A percentile compares a stretch with the other conserved stretches of the same genome.
phyloP scores from a whole-genome alignment of 2,797 vertebrate species.

The Lycodopsis pacificus region DNA sequence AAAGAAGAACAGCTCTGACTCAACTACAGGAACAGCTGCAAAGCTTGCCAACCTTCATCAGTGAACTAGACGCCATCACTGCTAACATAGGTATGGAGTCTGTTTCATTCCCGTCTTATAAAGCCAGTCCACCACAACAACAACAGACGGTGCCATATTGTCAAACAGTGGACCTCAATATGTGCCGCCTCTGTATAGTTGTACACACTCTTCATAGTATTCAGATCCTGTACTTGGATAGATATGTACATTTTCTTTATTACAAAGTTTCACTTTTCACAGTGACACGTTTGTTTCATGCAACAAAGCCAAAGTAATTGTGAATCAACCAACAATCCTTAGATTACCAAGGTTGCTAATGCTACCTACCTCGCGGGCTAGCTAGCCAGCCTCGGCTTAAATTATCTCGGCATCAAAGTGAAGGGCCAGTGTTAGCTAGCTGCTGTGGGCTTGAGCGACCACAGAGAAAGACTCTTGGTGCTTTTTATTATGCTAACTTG shows the following conservation, averaged over 20 bases:
- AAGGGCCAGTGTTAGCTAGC: no score
- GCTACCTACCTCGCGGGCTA: no score
- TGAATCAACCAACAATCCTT: no score
- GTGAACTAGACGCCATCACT: slow-evolving; percentile 89
- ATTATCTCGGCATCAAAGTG: no score
- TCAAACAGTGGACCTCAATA: neutral
- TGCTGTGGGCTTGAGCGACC: no score
- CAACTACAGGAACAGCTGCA: slow-evolving; percentile 92
- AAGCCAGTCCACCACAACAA: neutral
- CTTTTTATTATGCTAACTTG: neutral
- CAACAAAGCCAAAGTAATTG: no score
- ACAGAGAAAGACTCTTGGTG: neutral
- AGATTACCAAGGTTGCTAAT: no score
- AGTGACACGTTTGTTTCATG: no score
- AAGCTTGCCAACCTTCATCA: slow-evolving; percentile 87
- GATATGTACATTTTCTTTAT: no score
- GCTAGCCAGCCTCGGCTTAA: no score
- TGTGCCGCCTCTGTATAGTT: neutral
- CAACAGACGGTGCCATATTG: neutral
- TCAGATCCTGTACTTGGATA: neutral
- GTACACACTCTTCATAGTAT: neutral
- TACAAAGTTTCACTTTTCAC: no score
- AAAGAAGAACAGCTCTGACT: slow-evolving; percentile 83
- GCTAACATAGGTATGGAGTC: slow-evolving; percentile 84
- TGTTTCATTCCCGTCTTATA: neutral